A percentile compares a stretch with the other conserved stretches of the same genome.
phyloP scores from a whole-genome alignment of 2,797 vertebrate species.

The Sternarchorhynchus goeldii region DNA sequence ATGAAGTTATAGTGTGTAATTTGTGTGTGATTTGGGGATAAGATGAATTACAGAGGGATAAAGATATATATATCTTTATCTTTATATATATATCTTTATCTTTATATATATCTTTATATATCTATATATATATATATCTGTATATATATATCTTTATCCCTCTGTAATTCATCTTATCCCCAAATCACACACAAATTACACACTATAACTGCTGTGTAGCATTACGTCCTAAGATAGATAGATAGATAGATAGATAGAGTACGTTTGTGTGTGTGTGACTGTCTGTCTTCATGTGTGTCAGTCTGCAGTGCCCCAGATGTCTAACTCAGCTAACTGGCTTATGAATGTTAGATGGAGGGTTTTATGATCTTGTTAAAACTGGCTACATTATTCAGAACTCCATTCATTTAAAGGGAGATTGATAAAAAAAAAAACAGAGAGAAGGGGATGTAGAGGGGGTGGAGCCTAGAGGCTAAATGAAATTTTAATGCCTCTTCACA shows the following conservation, averaged over 20 bases:
- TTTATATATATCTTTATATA: too few species aligned
- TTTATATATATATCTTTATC: too few species aligned
- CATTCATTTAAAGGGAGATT: conserved; percentile 69
- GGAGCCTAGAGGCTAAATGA: conserved; percentile 66
- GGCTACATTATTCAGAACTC: conserved; percentile 80
- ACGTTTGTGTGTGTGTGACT: conserved; percentile 19
- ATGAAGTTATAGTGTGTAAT: too few species aligned
- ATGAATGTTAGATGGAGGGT: conserved; percentile 79
- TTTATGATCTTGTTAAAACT: conserved; percentile 81
- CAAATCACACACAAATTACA: neutral
- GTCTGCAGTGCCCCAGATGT: conserved; percentile 61
- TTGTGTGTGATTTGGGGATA: neutral
- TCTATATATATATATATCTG: too few species aligned
- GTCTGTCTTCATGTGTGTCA: conserved; percentile 31
- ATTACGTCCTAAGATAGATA: too few species aligned
- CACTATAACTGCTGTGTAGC: too few species aligned
- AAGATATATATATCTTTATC: neutral
- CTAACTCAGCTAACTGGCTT: conserved; percentile 74
- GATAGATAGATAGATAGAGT: too few species aligned
- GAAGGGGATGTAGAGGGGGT: conserved; percentile 1
- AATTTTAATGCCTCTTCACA: conserved; percentile 71
- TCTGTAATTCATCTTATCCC: too few species aligned
- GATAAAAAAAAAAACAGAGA: conserved; percentile 10
- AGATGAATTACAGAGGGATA: too few species aligned
- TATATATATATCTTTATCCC: neutral